Evolutionary conservation across 1,140 invertebrate species (phyloP).

Genomic region (Hycleus cichorii): DNA sequence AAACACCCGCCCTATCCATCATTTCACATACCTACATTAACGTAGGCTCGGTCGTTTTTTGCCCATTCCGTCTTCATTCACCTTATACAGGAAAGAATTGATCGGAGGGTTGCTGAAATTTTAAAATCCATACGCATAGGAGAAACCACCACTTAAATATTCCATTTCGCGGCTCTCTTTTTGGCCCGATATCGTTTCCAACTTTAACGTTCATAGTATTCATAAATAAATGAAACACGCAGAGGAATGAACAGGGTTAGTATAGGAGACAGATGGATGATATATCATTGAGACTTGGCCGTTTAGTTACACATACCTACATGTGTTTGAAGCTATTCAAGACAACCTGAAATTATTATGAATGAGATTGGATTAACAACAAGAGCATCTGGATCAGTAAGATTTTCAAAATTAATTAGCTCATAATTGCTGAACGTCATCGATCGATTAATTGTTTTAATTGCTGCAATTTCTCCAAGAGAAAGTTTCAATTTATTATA

Average conservation of each 20-base stretch:
- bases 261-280: too few species aligned
- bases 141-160: constrained; percentile 26
- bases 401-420: constrained; percentile 6
- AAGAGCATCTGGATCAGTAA: constrained; percentile 15
- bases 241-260: too few species aligned
- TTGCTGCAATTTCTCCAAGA: too few species aligned
- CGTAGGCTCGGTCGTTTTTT: too few species aligned
- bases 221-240: constrained; percentile 23
- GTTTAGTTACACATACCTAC: constrained; percentile 7
- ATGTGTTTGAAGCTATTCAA: neutral
- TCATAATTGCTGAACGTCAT: constrained; percentile 1
- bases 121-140: constrained; percentile 18
- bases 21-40: too few species aligned
- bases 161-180: constrained; percentile 21
- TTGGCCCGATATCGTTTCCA: constrained; percentile 8
- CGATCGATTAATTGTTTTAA: neutral
- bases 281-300: constrained; percentile 6
- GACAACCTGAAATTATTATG: constrained; percentile 9
- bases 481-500: too few species aligned
- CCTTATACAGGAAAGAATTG: too few species aligned
- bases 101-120: constrained; percentile 19
- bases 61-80: too few species aligned
- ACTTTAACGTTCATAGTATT: constrained; percentile 15
- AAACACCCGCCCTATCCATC: too few species aligned
- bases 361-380: neutral